Evolutionary conservation across 2,888 invertebrate species (phyloP).

Genomic region (Eupithecia insigniata): DNA sequence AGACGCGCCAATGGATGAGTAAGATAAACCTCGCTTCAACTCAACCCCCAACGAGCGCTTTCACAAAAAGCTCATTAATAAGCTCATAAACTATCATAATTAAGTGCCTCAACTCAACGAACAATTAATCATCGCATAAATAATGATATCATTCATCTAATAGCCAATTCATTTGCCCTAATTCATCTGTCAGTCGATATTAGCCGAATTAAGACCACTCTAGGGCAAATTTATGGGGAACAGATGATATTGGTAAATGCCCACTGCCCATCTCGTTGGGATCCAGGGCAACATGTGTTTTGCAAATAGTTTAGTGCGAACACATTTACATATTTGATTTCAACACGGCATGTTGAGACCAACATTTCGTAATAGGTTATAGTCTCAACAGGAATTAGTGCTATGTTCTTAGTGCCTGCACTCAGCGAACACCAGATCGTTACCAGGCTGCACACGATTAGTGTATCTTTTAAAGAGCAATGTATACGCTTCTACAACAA

Average conservation of each 20-base stretch:
- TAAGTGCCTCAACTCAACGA: conserved; percentile 5
- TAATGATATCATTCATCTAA: conserved; percentile 47
- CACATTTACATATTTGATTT: background rate
- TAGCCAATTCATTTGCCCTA: conserved; percentile 42
- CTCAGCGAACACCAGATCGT: background rate
- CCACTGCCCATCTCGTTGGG: background rate
- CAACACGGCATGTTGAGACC: background rate
- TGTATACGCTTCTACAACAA: too few species aligned
- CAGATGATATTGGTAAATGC: conserved; percentile 12
- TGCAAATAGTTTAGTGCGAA: conserved; percentile 6
- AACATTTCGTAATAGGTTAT: background rate
- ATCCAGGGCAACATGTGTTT: background rate
- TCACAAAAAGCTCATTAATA: conserved; percentile 7
- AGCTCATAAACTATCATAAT: conserved; percentile 11
- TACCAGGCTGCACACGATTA: too few species aligned
- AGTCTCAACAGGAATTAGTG: background rate
- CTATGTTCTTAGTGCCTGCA: background rate
- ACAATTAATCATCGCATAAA: conserved; percentile 45
- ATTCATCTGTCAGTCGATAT: conserved; percentile 40
- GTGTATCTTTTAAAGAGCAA: too few species aligned
- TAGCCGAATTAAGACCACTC: conserved; percentile 20
- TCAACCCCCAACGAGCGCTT: background rate
- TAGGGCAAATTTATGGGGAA: conserved; percentile 16
- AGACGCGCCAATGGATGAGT: background rate
- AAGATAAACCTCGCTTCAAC: background rate